Percentiles rank a stretch among this genome's conserved stretches.
These are phyloP conservation scores for Sympetrum striolatum DNA, from an alignment of 2,888 invertebrate genomes.

Conservation along the genomic window DNA sequence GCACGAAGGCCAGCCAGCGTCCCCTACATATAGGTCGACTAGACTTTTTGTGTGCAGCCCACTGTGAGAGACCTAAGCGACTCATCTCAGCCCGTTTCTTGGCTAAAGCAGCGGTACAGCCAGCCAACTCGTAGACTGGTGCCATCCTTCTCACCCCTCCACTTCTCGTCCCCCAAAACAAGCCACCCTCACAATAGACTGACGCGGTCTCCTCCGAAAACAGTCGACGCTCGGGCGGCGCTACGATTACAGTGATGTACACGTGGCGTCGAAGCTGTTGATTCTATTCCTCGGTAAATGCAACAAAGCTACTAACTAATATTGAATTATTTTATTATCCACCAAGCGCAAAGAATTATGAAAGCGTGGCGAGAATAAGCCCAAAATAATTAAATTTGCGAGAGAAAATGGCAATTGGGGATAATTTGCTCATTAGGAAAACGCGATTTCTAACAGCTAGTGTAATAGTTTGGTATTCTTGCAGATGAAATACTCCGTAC, in stretches of 20 bases:
- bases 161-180: constrained; percentile 8
- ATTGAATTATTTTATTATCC: too few relatives aligned
- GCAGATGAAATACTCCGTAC: too few relatives aligned
- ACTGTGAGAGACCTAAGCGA: not conserved
- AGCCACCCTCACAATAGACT: not conserved
- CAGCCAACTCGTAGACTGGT: constrained; percentile 23
- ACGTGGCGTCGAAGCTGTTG: not conserved
- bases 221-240: not conserved
- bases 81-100: not conserved
- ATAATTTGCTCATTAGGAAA: too few relatives aligned
- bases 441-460: too few relatives aligned
- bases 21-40: constrained; percentile 35
- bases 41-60: constrained; percentile 8
- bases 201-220: not conserved
- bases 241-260: not conserved
- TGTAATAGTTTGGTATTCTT: too few relatives aligned
- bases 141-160: constrained; percentile 20
- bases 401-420: too few relatives aligned
- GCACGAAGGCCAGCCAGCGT: constrained; percentile 33
- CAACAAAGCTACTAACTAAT: too few relatives aligned
- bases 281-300: not conserved
- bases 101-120: not conserved
- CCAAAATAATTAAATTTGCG: too few relatives aligned
- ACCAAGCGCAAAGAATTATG: too few relatives aligned
- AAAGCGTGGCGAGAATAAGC: too few relatives aligned